Evolutionary conservation across 2,888 invertebrate species (phyloP).

Genomic region (Macrophya annulata): DNA sequence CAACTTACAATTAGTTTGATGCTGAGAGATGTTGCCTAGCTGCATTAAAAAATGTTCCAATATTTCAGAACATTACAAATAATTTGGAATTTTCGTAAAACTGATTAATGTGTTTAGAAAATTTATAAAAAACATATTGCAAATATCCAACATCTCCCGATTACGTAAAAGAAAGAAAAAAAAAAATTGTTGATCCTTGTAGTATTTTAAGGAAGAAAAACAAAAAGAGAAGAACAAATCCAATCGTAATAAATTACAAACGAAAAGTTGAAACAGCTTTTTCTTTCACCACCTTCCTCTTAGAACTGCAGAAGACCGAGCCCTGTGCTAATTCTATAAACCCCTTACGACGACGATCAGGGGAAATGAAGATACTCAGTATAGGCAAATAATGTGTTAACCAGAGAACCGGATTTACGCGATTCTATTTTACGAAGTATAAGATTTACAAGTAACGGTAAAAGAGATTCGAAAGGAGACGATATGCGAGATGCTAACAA

Average conservation of each 20-base stretch:
- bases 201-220: no score
- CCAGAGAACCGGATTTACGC: neutral
- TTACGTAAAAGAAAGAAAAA: neutral
- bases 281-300: neutral
- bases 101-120: neutral
- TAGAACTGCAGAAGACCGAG: neutral
- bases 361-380: neutral
- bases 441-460: conserved; percentile 27
- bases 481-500: conserved; percentile 7
- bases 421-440: neutral
- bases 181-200: no score
- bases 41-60: no score
- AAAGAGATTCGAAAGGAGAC: conserved; percentile 35
- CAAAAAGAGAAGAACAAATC: neutral
- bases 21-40: neutral
- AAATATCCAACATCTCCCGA: neutral
- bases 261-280: neutral
- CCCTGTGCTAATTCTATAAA: neutral
- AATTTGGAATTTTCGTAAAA: neutral
- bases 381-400: neutral
- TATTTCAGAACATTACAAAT: neutral
- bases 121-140: neutral
- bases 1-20: neutral
- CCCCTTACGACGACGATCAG: neutral
- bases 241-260: neutral